A percentile compares a stretch with the other conserved stretches of the same genome.
These are phyloP conservation scores for Drosophila suzukii DNA, from an alignment of 1,140 invertebrate genomes.

Conservation along the genomic window DNA sequence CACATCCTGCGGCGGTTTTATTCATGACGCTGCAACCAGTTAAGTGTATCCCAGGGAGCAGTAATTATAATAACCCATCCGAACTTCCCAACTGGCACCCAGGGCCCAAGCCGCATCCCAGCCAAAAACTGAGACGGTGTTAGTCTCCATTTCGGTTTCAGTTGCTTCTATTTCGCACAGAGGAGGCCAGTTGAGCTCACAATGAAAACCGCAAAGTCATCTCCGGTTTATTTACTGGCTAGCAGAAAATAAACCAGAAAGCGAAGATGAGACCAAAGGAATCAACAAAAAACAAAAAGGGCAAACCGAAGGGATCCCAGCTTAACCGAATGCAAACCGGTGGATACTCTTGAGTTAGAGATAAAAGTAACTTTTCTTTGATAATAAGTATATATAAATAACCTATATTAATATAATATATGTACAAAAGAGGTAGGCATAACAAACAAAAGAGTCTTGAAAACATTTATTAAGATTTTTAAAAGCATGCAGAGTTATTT, in stretches of 20 bases:
- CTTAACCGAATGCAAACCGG: neutral
- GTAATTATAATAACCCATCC: constrained; percentile 76
- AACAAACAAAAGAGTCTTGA: too few species aligned
- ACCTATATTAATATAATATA: too few species aligned
- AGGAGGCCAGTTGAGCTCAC: constrained; percentile 33
- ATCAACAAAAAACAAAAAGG: constrained; percentile 40
- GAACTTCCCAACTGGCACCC: constrained; percentile 28
- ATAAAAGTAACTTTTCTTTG: too few species aligned
- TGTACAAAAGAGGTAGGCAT: too few species aligned
- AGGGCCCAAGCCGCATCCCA: constrained; percentile 24
- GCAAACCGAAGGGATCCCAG: constrained; percentile 2
- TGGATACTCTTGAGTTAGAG: constrained; percentile 5
- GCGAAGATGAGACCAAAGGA: constrained; percentile 61
- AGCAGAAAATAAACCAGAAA: constrained; percentile 66
- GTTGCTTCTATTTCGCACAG: constrained; percentile 63
- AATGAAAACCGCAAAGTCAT: constrained; percentile 83
- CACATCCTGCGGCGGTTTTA: constrained; percentile 59
- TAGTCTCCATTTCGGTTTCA: constrained; percentile 37
- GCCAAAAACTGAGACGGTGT: constrained; percentile 32
- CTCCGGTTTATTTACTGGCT: constrained; percentile 83
- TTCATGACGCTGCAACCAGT: constrained; percentile 68
- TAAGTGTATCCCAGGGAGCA: constrained; percentile 67
- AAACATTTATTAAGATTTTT: too few species aligned
- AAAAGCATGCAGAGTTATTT: too few species aligned
- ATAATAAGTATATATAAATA: neutral